Conservation (phyloP, 2,797 vertebrate genomes). For the Corythornis leucogaster region DNA sequence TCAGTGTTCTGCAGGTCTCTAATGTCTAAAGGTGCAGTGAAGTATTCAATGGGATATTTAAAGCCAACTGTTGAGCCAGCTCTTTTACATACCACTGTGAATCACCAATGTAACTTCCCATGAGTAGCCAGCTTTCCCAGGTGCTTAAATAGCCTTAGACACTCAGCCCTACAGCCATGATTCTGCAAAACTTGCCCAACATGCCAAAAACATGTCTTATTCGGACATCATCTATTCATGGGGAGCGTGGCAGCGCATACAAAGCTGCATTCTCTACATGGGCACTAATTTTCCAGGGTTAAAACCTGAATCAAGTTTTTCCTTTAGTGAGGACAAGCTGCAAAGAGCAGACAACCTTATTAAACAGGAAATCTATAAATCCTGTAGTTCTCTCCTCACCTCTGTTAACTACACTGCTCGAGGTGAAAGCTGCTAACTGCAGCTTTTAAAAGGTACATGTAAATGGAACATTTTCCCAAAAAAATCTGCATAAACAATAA, state of each 20-base stretch:
- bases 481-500: neutral
- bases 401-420: neutral
- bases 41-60: neutral
- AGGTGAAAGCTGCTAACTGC: neutral
- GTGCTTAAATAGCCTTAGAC: neutral
- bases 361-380: conserved; percentile 3
- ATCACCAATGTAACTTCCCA: neutral
- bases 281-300: neutral
- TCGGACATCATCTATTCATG: neutral
- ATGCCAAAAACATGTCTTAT: neutral
- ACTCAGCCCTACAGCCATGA: neutral
- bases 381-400: neutral
- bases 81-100: neutral
- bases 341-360: neutral
- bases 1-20: neutral
- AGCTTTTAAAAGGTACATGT: neutral
- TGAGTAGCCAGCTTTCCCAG: neutral
- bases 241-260: neutral
- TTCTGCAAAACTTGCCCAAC: neutral
- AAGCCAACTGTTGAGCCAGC: neutral
- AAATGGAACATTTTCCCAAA: neutral
- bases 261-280: neutral
- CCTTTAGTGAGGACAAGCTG: neutral
- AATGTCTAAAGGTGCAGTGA: neutral
- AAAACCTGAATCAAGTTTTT: neutral